Evolutionary conservation across 1,140 invertebrate genomes (phyloP).

Genomic region (Drosophila nasuta): DNA sequence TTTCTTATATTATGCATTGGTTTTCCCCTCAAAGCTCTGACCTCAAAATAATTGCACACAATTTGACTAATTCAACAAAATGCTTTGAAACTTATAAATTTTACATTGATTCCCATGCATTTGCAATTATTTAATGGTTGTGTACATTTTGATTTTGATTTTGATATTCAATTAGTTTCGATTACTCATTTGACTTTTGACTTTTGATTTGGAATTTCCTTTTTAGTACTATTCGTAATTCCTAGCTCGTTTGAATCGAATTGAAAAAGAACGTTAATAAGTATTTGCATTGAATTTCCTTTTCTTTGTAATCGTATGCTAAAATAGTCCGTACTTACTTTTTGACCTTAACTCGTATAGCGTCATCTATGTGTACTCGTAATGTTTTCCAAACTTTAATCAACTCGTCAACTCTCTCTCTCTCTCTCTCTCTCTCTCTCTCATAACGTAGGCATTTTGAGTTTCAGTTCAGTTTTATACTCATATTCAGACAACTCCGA

Average conservation of each 20-base stretch:
- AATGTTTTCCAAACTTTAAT: slow-evolving; percentile 21
- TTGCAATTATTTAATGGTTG: slow-evolving; percentile 65
- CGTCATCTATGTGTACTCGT: slow-evolving; percentile 20
- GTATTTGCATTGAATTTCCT: slow-evolving; percentile 73
- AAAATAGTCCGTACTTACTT: slow-evolving; percentile 39
- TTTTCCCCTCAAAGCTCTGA: slow-evolving; percentile 12
- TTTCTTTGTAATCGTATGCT: slow-evolving; percentile 47
- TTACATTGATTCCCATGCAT: slow-evolving; percentile 29
- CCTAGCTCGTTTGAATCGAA: slow-evolving; percentile 74
- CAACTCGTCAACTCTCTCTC: slow-evolving; percentile 9
- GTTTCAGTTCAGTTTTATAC: slow-evolving; percentile 17
- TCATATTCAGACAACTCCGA: slow-evolving; percentile 18
- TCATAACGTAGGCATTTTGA: slow-evolving; percentile 20
- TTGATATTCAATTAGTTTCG: neutral
- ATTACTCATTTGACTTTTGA: slow-evolving; percentile 19
- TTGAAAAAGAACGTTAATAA: slow-evolving; percentile 38
- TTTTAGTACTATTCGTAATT: slow-evolving; percentile 66
- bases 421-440: neutral
- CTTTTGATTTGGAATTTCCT: slow-evolving; percentile 20
- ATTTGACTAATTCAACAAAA: slow-evolving; percentile 31
- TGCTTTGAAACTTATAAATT: slow-evolving; percentile 10
- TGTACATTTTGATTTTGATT: slow-evolving; percentile 7
- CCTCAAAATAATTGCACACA: slow-evolving; percentile 65
- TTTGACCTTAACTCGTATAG: slow-evolving; percentile 32
- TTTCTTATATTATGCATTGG: slow-evolving; percentile 50